A percentile compares a stretch with the other conserved stretches of the same genome.
Evolutionary conservation across 2,113 vertebrate species (phyloP).

Genomic region (Hypocryptadius cinnamomeus): DNA sequence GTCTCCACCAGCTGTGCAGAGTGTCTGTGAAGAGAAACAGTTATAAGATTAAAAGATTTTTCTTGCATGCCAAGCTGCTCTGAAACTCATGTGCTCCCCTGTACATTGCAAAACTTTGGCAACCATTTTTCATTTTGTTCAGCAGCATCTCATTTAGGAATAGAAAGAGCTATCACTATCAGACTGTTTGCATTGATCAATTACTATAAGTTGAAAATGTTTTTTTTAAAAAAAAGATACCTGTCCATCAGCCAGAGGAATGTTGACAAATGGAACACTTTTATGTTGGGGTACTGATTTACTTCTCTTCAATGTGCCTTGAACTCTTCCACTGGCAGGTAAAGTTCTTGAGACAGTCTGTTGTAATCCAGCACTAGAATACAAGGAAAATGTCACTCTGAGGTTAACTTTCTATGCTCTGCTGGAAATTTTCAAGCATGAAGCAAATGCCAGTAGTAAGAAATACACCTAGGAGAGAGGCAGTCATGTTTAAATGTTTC

Average conservation of each 20-base stretch:
- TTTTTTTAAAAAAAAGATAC: background rate
- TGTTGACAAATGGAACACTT: slow-evolving; percentile 61
- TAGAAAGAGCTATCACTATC: background rate
- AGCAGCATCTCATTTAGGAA: background rate
- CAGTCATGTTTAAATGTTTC: background rate
- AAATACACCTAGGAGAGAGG: background rate
- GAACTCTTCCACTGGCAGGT: background rate
- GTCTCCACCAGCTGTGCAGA: slow-evolving; percentile 56
- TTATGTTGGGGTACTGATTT: slow-evolving; percentile 30
- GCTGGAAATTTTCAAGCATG: background rate
- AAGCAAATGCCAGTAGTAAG: background rate
- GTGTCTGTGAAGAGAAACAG: slow-evolving; percentile 31
- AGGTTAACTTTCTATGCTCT: background rate
- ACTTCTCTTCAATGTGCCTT: slow-evolving; percentile 11
- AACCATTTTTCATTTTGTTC: background rate
- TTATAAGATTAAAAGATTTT: background rate
- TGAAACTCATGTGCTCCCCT: background rate
- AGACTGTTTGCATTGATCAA: background rate
- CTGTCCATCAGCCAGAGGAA: slow-evolving; percentile 67
- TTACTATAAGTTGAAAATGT: background rate
- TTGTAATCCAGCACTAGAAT: background rate
- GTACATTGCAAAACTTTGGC: background rate
- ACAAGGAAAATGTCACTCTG: background rate
- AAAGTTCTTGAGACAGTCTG: background rate
- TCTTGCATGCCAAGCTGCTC: background rate